Evolutionary conservation across 2,888 invertebrate genomes (phyloP), one percentile per base, ranked within the genome.

Genomic region (Patella depressa): DNA sequence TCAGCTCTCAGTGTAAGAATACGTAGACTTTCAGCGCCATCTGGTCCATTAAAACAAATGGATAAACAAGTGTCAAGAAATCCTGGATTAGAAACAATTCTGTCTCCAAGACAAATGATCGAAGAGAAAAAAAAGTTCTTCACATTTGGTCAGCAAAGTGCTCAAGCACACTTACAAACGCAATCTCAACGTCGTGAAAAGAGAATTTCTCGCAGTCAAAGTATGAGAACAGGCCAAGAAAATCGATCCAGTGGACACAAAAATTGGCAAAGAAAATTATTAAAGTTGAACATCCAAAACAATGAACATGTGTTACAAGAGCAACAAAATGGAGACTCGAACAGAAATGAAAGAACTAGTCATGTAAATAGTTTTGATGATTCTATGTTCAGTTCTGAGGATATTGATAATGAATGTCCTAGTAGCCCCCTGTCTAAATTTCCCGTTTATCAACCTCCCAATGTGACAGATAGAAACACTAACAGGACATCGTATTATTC

Each of bases 21-120:
- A 14, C 80, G 87, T n/a, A 79, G 88, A 72, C 80, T 82, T 17
- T 88, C 87, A n/a, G 88, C 85, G 54, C 87, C 87, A 71, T 69
- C 54, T 19, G 34, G 76, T 74, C 53, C 69, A 24, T 45, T 73
- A 17, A 45, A 73, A 53, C 34, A 45, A 15, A 29, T 53, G 17
- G 45, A 76, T 53, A n/a, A 34, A 53, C 70, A 34, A n/a, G 74
- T 80, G 5, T 83, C 83, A 11, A 79, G 82, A 24, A 70, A 74
- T 70, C 81, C 83, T 17, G 77, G 78, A 29, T 78, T 85, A 69
- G 82, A 84, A 34, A 85, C 85, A 29, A 85, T 85, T 65, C 77
- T 84, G n/a, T 85, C 86, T n/a, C 84, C 84, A 11, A 78, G n/a
- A 69, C 59, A 34, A 69, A 45, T 53, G n/a, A 74, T 45, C 34